Base-by-base conservation (phyloP, 2,113 vertebrate species). In the Hydropotes inermis region DNA sequence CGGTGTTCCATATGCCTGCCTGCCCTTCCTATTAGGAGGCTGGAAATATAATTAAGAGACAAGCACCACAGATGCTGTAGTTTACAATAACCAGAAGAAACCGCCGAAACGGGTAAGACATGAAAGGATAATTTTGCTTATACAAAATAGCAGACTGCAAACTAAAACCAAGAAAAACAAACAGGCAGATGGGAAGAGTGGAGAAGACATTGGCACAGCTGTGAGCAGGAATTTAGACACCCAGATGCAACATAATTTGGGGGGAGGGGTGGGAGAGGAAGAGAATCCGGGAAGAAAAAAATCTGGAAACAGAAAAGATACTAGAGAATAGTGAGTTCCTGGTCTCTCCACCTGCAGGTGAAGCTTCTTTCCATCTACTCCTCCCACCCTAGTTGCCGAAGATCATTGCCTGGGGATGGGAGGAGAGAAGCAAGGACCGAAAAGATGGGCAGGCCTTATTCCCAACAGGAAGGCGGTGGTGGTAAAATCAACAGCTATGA, bases 111-210 rank as follows among this genome's bases (percentile, higher is more conserved):
- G 98, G 96, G 98, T 92, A 97, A 98, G 96, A 97, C 96, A 98
- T 97, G 98, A 98, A 98, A 98, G 97, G 97, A 99, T 99, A 99
- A 99, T 99, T 99, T 98, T 99, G 99, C 98, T 99, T 99, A 98
- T 98, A 98, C 98, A 99, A 99, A 99, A 99, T 98, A 99, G 96
- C 98, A 98, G 98, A 93, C 98, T 99, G 98, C 98, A 98, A 98
- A 99, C 98, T 98, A 97, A 98, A 98, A 97, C 96, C 97, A 98
- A 97, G 98, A 98, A 98, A 99, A 99, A 99, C 98, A 99, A 99
- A 99, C 99, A 99, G 98, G 96, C 99, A 99, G 99, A 99, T 99
- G 99, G 98, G 96, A 97, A 97, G 98, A 98, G 98, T 92, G 0
- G 98, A 98, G 96, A 97, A 97, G 98, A 97, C 83, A 94, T 81